These are phyloP conservation scores for Monopis laevigella DNA, from an alignment of 2,888 invertebrate species.

Conservation along the genomic window DNA sequence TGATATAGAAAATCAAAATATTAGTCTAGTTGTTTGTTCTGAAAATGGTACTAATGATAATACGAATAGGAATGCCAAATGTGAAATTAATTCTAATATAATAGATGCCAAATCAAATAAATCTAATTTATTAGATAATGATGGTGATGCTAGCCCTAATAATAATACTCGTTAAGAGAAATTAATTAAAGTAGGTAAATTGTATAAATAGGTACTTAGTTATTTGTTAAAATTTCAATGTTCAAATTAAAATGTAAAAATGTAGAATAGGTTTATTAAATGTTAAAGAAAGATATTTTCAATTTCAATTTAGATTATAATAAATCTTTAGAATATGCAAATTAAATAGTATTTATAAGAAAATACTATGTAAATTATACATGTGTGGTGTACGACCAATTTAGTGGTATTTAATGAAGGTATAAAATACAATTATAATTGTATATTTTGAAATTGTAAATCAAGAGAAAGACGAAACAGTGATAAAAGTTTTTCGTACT, in stretches of 20 bases:
- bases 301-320: background rate
- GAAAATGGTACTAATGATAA: slow-evolving; percentile 24
- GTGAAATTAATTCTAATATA: slow-evolving; percentile 55
- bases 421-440: slow-evolving; percentile 13
- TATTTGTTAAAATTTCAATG: background rate
- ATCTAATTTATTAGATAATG: slow-evolving; percentile 30
- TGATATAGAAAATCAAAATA: slow-evolving; percentile 28
- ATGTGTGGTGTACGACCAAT: background rate
- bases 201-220: background rate
- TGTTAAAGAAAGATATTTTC: no score
- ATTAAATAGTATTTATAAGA: background rate
- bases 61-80: slow-evolving; percentile 32
- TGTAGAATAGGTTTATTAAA: no score
- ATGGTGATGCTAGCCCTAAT: slow-evolving; percentile 51
- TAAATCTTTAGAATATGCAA: background rate
- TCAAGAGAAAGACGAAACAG: slow-evolving; percentile 43
- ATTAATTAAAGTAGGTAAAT: background rate
- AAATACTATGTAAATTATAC: background rate
- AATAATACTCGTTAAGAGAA: slow-evolving; percentile 44
- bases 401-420: no score
- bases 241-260: background rate
- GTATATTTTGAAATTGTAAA: slow-evolving; percentile 31
- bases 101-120: slow-evolving; percentile 29
- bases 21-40: slow-evolving; percentile 30
- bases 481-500: no score